Conservation (phyloP, 1,140 invertebrate genomes). For the Drosophila pseudoobscura region DNA sequence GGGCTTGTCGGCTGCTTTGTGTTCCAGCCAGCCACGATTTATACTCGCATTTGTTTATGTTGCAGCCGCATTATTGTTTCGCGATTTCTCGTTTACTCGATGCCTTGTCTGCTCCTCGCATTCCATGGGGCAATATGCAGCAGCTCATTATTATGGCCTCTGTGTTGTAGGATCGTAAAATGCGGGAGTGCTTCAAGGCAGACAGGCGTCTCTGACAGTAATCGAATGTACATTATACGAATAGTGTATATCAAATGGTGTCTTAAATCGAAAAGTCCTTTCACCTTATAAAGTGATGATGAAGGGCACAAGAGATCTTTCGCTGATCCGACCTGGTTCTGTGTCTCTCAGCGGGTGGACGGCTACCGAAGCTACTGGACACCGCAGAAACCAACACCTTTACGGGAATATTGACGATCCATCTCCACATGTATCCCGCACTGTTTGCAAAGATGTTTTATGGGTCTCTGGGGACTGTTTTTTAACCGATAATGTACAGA, state of each 20-base stretch:
- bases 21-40: conserved; percentile 46
- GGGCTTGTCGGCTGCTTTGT: conserved; percentile 33
- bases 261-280: no score
- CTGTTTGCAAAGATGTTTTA: no score
- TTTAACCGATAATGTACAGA: no score
- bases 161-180: conserved; percentile 47
- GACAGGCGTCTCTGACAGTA: conserved; percentile 2
- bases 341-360: no score
- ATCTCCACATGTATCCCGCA: no score
- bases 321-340: no score
- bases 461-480: no score
- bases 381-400: no score
- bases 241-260: not conserved
- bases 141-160: conserved; percentile 68
- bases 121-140: conserved; percentile 35
- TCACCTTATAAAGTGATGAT: no score
- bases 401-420: no score
- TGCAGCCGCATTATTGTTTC: conserved; percentile 39
- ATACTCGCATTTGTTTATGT: conserved; percentile 73
- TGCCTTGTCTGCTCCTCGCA: conserved; percentile 11
- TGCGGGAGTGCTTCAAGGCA: conserved; percentile 14
- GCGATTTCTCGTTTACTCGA: conserved; percentile 39
- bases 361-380: no score
- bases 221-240: not conserved
- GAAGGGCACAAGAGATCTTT: no score